Conservation (phyloP, 2,113 vertebrate species). For the Cyprinodon tularosa region DNA sequence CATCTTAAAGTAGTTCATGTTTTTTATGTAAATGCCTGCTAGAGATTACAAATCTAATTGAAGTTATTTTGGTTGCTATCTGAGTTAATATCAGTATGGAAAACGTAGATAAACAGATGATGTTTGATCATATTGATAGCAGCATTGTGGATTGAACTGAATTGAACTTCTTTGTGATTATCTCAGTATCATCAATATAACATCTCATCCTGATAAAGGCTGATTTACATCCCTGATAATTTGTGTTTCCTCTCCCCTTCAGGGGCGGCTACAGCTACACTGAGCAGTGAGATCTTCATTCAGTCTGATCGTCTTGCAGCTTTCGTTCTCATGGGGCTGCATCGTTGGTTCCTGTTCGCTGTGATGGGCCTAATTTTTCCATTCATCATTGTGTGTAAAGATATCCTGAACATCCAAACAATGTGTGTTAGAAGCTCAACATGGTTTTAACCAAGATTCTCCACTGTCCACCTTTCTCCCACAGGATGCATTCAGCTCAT, state of each 20-base stretch:
- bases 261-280: conserved; percentile 50
- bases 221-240: too few relatives aligned
- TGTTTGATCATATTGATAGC: too few relatives aligned
- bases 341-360: conserved; percentile 56
- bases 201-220: too few relatives aligned
- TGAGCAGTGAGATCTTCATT: conserved; percentile 75
- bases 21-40: too few relatives aligned
- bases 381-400: conserved; percentile 75
- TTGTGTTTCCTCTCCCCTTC: conserved; percentile 2
- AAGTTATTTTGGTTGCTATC: too few relatives aligned
- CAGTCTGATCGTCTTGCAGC: conserved; percentile 76
- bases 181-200: too few relatives aligned
- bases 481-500: conserved; percentile 63
- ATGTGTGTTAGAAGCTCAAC: not conserved
- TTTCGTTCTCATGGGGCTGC: conserved; percentile 61
- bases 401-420: not conserved
- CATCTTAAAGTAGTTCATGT: too few relatives aligned
- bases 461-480: conserved; percentile 6
- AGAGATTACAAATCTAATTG: too few relatives aligned
- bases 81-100: too few relatives aligned
- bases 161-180: too few relatives aligned
- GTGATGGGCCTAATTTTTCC: conserved; percentile 72
- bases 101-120: too few relatives aligned
- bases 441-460: not conserved
- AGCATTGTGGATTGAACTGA: too few relatives aligned